Base-by-base conservation (phyloP, 2,888 invertebrate genomes). In the Steinernema carpocapsae region DNA sequence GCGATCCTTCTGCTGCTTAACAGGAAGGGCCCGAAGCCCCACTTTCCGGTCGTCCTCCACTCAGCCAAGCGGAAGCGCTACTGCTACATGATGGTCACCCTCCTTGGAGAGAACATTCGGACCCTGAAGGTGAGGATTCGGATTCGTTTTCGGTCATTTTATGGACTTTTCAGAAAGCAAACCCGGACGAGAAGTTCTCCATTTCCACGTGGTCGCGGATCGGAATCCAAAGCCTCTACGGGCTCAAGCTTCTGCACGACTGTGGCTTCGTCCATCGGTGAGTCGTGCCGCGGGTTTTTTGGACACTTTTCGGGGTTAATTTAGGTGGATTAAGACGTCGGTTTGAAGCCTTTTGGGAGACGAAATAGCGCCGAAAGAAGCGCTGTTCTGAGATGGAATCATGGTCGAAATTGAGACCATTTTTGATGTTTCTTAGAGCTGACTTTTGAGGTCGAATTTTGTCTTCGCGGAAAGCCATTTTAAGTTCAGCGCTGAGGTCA, bases 41-140 rank as follows among this genome's bases (percentile, higher is more conserved):
- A 84, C 74, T 77, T 85, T 64, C 83, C 83, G 17, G 45, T 72
- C 12, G 74, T 82, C 1, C 79, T 75, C 72, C 79, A 81, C 46
- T 79, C 81, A 3, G 84, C 81, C 0, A 83, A 82, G 48, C 78
- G 79, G 19, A 76, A 76, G n/a, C 72, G 73, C n/a, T 85, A 74
- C 76, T 78, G 79, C 70, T 84, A 83, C 75, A 84, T 84, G 84
- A 78, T 83, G 51, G 81, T 83, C 77, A 82, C 82, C 42, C 76
- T 84, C 14, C 77, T 84, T 14, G 84, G 84, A 10, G 77, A 75
- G 26, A 84, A 84, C 73, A 77, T 84, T 46, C 79, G 80, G 52
- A 72, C 76, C 7, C 74, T 83, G 29, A 76, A 76, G 51, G 64
- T 75, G 29, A 59, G 26, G 71, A 79, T 76, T 64, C 64, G 75